Conservation (phyloP, 1,140 invertebrate species). For the Ostrea denselamellosa region DNA sequence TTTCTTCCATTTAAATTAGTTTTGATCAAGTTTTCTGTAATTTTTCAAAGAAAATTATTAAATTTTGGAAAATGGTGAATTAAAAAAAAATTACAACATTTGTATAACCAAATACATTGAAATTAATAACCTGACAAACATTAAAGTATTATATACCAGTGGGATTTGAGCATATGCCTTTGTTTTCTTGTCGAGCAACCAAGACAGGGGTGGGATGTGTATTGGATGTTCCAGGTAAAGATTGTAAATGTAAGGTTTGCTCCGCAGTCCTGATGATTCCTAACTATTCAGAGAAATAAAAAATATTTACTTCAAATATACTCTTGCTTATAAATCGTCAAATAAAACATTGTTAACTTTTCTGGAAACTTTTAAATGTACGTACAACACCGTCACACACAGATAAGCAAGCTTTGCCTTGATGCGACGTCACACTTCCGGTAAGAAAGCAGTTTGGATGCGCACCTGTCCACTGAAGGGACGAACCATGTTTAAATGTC, state of each 20-base stretch:
- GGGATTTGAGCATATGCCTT: not conserved
- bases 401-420: constrained; percentile 36
- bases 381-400: constrained; percentile 45
- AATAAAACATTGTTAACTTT: not conserved
- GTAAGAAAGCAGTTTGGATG: constrained; percentile 50
- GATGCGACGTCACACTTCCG: constrained; percentile 39
- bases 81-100: not conserved
- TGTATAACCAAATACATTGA: not conserved
- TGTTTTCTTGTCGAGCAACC: not conserved
- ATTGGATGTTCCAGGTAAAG: not conserved
- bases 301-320: not conserved
- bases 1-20: constrained; percentile 2
- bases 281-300: not conserved
- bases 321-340: not conserved
- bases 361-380: not conserved
- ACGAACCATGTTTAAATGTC: not conserved
- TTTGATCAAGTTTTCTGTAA: not conserved
- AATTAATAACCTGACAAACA: not conserved
- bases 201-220: not conserved
- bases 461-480: constrained; percentile 8
- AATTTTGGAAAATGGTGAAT: too few relatives aligned
- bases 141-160: not conserved
- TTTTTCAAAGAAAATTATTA: not conserved
- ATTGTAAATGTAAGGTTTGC: not conserved
- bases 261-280: not conserved